These are phyloP conservation scores for Heteromyza rotundicornis DNA, from an alignment of 2,888 invertebrate species.

Conservation along the genomic window DNA sequence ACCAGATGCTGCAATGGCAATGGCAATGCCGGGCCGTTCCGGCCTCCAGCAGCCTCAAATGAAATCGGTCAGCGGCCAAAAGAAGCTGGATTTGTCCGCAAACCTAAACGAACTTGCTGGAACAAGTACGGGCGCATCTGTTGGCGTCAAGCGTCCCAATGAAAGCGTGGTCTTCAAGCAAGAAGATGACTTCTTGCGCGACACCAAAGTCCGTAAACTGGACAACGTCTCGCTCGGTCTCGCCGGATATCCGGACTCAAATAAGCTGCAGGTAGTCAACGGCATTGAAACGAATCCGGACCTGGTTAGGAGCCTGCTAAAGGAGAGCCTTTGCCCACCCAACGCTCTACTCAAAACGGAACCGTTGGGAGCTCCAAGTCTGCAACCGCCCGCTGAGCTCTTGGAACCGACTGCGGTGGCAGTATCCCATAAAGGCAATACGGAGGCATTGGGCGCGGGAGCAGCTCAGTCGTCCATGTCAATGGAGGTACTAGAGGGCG, in stretches of 20 bases:
- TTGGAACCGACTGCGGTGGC: conserved; percentile 43
- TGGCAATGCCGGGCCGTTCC: conserved; percentile 39
- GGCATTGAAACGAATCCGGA: conserved; percentile 77
- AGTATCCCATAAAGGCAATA: not conserved
- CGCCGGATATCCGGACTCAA: not conserved
- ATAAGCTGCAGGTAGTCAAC: conserved; percentile 62
- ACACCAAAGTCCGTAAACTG: conserved; percentile 54
- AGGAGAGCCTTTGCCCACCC: conserved; percentile 67
- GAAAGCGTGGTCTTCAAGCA: conserved; percentile 43
- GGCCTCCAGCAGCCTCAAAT: conserved; percentile 37
- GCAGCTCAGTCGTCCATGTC: conserved; percentile 19
- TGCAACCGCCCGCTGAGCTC: conserved; percentile 54
- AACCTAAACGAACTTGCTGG: conserved; percentile 40
- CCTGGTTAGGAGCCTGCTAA: conserved; percentile 73
- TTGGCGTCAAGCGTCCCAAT: conserved; percentile 43
- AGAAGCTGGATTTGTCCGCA: conserved; percentile 15
- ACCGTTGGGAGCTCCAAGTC: conserved; percentile 45
- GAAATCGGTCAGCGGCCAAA: conserved; percentile 20
- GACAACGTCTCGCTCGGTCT: conserved; percentile 31
- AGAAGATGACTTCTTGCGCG: conserved; percentile 51
- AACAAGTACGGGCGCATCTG: conserved; percentile 32
- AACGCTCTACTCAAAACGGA: conserved; percentile 52
- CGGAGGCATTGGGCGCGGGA: not conserved
- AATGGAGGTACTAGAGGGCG: conserved; percentile 13
- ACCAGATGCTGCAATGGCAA: conserved; percentile 22